Evolutionary conservation across 1,140 invertebrate genomes (phyloP).

Genomic region (Coenobita brevimanus): DNA sequence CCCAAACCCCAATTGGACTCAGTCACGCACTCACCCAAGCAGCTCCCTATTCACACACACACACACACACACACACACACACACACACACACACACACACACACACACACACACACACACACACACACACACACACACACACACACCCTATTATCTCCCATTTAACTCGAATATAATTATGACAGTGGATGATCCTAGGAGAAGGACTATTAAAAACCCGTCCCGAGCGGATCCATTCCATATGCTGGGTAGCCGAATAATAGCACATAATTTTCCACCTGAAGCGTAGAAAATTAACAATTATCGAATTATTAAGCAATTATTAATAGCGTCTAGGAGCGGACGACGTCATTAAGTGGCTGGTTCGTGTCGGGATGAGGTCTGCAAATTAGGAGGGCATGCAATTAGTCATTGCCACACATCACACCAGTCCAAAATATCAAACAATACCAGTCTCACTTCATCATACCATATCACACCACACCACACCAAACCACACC

Average conservation of each 20-base stretch:
- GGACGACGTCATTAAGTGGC: constrained; percentile 17
- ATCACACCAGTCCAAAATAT: too few species aligned
- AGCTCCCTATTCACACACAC: constrained; percentile 4
- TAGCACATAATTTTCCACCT: constrained; percentile 51
- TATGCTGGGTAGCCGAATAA: constrained; percentile 46
- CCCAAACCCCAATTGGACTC: too few species aligned
- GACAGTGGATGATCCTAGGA: constrained; percentile 11
- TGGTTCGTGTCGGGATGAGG: constrained; percentile 5
- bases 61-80: background rate
- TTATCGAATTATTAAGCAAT: constrained; percentile 39
- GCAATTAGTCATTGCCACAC: background rate
- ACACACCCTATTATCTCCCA: constrained; percentile 21
- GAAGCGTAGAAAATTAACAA: constrained; percentile 48
- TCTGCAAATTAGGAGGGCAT: background rate
- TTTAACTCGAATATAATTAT: constrained; percentile 41
- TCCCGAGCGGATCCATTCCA: constrained; percentile 16
- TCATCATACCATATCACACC: too few species aligned
- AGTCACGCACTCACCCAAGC: too few species aligned
- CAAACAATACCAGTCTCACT: too few species aligned
- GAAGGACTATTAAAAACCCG: constrained; percentile 29
- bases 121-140: too few species aligned
- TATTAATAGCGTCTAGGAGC: constrained; percentile 39
- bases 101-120: background rate
- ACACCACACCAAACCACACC: too few species aligned
- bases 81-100: background rate